Conservation (phyloP, 2,797 vertebrate species). For the Iguana delicatissima region DNA sequence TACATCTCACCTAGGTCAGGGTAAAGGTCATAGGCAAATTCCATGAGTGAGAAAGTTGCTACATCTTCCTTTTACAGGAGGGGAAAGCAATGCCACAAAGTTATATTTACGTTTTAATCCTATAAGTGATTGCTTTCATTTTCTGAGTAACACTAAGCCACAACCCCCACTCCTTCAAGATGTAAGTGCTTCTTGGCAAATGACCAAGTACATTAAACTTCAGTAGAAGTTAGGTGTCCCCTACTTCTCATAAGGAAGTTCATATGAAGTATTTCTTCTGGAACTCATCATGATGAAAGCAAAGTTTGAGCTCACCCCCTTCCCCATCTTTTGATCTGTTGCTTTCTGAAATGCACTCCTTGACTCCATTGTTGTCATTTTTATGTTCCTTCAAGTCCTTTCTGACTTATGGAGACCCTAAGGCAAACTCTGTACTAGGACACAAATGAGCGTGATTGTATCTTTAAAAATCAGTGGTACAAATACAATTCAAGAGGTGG, state of each 20-base stretch:
- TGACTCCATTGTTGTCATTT: background rate
- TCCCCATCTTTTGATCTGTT: background rate
- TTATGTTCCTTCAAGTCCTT: too few species aligned
- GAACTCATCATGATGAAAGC: conserved; percentile 18
- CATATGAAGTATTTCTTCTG: background rate
- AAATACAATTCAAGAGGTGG: background rate
- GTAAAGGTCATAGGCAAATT: conserved; percentile 46
- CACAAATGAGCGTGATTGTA: background rate
- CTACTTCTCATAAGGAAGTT: background rate
- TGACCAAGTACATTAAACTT: conserved; percentile 9
- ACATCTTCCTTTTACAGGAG: conserved; percentile 26
- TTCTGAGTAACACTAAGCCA: conserved; percentile 11
- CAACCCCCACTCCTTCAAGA: conserved; percentile 12
- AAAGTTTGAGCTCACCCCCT: background rate
- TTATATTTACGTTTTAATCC: conserved; percentile 40
- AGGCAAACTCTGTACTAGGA: background rate
- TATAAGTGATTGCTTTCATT: conserved; percentile 47
- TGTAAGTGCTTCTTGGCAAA: conserved; percentile 37
- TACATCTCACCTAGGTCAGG: background rate
- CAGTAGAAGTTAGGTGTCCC: background rate
- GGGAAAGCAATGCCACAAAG: background rate
- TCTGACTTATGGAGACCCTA: too few species aligned
- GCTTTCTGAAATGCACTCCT: background rate
- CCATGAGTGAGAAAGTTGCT: conserved; percentile 37
- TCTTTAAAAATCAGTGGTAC: background rate